phyloP scores from a whole-genome alignment of 2,888 invertebrate genomes.

The Thereva unica region DNA sequence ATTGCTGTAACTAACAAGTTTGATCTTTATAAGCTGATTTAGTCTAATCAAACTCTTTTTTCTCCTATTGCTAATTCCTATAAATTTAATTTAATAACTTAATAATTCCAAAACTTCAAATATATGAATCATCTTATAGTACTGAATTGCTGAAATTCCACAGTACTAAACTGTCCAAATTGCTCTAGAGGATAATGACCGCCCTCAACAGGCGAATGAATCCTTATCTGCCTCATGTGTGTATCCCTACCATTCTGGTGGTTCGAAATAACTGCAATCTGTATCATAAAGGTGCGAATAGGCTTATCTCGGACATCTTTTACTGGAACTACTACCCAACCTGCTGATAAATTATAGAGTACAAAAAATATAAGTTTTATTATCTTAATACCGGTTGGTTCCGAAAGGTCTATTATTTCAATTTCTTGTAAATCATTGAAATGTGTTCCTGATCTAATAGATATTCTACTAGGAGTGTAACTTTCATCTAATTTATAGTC shows the following conservation, averaged over 20 bases:
- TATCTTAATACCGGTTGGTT: slow-evolving; percentile 72
- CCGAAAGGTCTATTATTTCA: slow-evolving; percentile 89
- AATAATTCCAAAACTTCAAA: too few species aligned
- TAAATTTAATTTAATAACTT: too few species aligned
- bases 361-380: not conserved
- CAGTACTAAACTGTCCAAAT: slow-evolving; percentile 78
- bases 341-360: slow-evolving; percentile 55
- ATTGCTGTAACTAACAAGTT: too few species aligned
- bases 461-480: slow-evolving; percentile 95
- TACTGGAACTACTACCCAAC: slow-evolving; percentile 94
- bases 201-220: slow-evolving; percentile 80
- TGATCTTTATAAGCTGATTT: too few species aligned
- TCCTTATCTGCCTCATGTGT: slow-evolving; percentile 95
- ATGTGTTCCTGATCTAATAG: slow-evolving; percentile 91
- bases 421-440: slow-evolving; percentile 96
- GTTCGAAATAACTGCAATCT: slow-evolving; percentile 94
- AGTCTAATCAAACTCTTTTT: too few species aligned
- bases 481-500: slow-evolving; percentile 99
- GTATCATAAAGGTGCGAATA: slow-evolving; percentile 94
- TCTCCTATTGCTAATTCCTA: too few species aligned
- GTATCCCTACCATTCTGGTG: slow-evolving; percentile 99
- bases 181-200: slow-evolving; percentile 65
- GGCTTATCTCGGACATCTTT: slow-evolving; percentile 86
- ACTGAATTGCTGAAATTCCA: slow-evolving; percentile 80
- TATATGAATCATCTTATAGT: slow-evolving; percentile 68